Evolutionary conservation across 1,140 invertebrate genomes (phyloP), one percentile per base, ranked within the genome.

Genomic region (Acyrthosiphon pisum): DNA sequence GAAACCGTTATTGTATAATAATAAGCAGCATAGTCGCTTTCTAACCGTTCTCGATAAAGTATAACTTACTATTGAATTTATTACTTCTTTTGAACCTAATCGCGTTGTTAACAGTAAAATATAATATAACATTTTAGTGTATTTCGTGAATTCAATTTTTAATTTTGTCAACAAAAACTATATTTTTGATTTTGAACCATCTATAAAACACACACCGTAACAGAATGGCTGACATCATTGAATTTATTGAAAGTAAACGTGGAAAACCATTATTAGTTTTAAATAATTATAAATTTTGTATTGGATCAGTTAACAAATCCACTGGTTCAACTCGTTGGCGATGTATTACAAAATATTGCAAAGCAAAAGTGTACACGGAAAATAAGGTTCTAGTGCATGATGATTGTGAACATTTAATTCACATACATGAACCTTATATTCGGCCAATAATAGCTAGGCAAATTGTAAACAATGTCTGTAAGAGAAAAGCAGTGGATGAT

Each of bases 261-360:
- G 35, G 81, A 35, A 83, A 83, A 83, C 35, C 35, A 83, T 83
- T 37, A 83, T 83, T 41, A 83, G 35, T 83, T 6, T 37, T 41
- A 37, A 83, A 83, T 37, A 83, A 37, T 83, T 83, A 83, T 22
- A 83, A 41, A 83, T 83, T 83, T 83, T 83, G 35, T 37, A 83
- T 37, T 83, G 81, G 35, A 37, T 41, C n/a, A 37, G 20, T 83
- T 41, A 35, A 83, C 81, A 22, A 22, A 37, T 41, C 6, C 14
- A 83, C 35, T 83, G 35, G 81, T 83, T 20, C 18, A 83, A 83
- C 81, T 20, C 37, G 81, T 83, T 83, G 81, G 81, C 81, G 81
- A 83, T 83, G 35, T 83, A 83, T 35, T 22, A 37, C n/a, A 41
- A 37, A 41, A 35, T 9, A 83, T 22, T 83, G 37, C 35, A 83